A percentile compares a stretch with the other conserved stretches of the same genome.
phyloP scores from a whole-genome alignment of 1,140 invertebrate species.

The Drosophila nigromelanica region DNA sequence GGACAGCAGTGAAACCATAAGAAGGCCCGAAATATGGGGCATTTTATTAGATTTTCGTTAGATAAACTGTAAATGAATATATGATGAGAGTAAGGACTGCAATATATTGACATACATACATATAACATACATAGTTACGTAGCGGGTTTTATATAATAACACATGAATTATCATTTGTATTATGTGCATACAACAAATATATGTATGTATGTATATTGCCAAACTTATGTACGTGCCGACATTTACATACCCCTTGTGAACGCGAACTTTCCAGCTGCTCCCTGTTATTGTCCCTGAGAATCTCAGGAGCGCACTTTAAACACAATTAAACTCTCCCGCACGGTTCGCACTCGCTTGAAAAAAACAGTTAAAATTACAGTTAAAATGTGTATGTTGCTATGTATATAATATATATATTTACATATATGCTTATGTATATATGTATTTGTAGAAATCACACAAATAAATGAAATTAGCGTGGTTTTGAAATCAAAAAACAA shows the following conservation, averaged over 20 bases:
- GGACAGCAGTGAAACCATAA: constrained; percentile 77
- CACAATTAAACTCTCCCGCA: constrained; percentile 11
- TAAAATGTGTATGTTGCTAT: background rate
- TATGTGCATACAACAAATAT: background rate
- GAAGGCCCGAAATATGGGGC: constrained; percentile 69
- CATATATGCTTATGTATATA: background rate
- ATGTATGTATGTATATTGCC: background rate
- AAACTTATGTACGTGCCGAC: background rate
- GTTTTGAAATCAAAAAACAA: constrained; percentile 29
- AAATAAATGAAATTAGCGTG: constrained; percentile 26
- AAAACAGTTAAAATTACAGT: constrained; percentile 17
- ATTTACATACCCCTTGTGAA: constrained; percentile 15
- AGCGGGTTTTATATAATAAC: background rate
- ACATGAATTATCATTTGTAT: background rate
- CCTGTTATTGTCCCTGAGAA: constrained; percentile 19
- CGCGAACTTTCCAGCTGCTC: constrained; percentile 13
- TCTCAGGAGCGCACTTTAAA: constrained; percentile 8
- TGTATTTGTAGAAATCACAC: background rate
- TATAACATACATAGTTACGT: too few relatives aligned
- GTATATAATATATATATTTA: background rate
- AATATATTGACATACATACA: too few relatives aligned
- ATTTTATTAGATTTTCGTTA: background rate
- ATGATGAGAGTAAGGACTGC: background rate
- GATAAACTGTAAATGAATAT: background rate
- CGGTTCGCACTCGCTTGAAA: constrained; percentile 4